These are phyloP conservation scores for Leptinotarsa juncta DNA, from an alignment of 2,888 invertebrate species.

Conservation along the genomic window DNA sequence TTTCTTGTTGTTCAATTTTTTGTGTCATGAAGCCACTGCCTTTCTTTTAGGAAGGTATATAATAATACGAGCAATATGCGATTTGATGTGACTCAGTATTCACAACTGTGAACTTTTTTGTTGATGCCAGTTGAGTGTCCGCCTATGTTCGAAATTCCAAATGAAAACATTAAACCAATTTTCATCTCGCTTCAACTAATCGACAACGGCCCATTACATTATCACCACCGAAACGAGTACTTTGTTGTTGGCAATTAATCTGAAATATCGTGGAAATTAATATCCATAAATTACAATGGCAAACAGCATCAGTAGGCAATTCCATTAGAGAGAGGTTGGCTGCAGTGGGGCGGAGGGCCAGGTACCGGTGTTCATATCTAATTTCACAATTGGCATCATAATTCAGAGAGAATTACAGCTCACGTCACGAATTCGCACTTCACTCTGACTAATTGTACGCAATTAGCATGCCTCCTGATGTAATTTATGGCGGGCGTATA, in stretches of 20 bases:
- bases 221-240: slow-evolving; percentile 34
- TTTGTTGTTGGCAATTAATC: slow-evolving; percentile 54
- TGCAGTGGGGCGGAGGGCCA: slow-evolving; percentile 42
- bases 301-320: slow-evolving; percentile 63
- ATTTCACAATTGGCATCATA: slow-evolving; percentile 65
- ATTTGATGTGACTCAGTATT: too few relatives aligned
- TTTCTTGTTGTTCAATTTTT: too few relatives aligned
- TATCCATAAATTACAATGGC: slow-evolving; percentile 64
- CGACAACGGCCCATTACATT: slow-evolving; percentile 40
- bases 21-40: too few relatives aligned
- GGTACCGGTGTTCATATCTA: slow-evolving; percentile 57
- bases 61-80: too few relatives aligned
- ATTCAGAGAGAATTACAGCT: slow-evolving; percentile 57
- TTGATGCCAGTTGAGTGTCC: neutral
- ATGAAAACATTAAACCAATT: slow-evolving; percentile 34
- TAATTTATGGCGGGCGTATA: slow-evolving; percentile 61
- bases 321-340: slow-evolving; percentile 57
- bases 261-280: slow-evolving; percentile 61
- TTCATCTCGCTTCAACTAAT: slow-evolving; percentile 34
- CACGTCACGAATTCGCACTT: slow-evolving; percentile 50
- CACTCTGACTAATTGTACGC: slow-evolving; percentile 53
- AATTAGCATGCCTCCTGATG: slow-evolving; percentile 57
- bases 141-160: slow-evolving; percentile 25
- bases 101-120: too few relatives aligned
- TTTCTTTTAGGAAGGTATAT: too few relatives aligned